Base-by-base conservation (phyloP, 2,113 vertebrate species). In the Pseudolaguvia tuberculata region DNA sequence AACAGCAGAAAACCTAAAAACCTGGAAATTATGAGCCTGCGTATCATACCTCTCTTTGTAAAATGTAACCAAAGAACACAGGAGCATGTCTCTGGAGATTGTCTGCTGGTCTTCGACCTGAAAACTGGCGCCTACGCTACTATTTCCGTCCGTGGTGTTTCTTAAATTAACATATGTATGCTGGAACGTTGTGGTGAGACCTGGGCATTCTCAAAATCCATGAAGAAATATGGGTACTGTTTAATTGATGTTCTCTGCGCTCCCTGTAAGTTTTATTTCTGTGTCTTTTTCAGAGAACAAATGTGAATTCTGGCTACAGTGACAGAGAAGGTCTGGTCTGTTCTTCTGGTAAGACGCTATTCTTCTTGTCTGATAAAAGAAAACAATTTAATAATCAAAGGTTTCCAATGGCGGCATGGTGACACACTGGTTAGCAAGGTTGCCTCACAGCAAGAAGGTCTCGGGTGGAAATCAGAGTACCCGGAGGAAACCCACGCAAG, bases 341-440 rank as follows among this genome's bases (percentile, higher is more conserved):
- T 42, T 51, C 77, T 62, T 72, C 61, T 78, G 81, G 81, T 82
- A 75, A 82, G 75, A 75, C 20, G 39, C 42, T 47, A 27, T 47
- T 48, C 31, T 39, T 62, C 66, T 51, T 35, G 23, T 59, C 47
- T 35, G 69, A 72, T 63, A 8, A 1, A 59, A 20, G 20, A 59
- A 3, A 59, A 4, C 3, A 5, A 7, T 31, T 9, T 29, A n/a
- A 12, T 6, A 42, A n/a, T 3, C 10, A 21, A 21, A 21, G 8
- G 0, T 14, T n/a, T 8, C 5, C 6, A 42, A 45, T 23, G n/a
- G n/a, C n/a, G n/a, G n/a, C n/a, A n/a, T n/a, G n/a, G n/a, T n/a
- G n/a, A n/a, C n/a, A n/a, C n/a, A n/a, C n/a, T n/a, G n/a, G n/a
- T n/a, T n/a, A n/a, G n/a, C n/a, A n/a, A n/a, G n/a, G n/a, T n/a